Conservation (phyloP, 2,113 vertebrate genomes). For the Actenoides lindsayi region DNA sequence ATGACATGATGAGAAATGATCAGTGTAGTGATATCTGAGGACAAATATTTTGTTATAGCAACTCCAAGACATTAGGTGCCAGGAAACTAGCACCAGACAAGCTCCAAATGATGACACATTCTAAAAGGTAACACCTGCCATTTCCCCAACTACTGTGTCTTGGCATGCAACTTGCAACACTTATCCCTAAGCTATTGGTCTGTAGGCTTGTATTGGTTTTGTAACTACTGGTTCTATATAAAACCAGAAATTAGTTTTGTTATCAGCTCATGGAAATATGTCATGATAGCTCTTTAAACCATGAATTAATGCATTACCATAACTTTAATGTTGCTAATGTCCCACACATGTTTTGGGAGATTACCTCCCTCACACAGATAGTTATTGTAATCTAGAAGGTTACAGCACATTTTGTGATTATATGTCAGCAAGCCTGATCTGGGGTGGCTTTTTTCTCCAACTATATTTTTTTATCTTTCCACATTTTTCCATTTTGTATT, state of each 20-base stretch:
- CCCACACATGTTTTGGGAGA: not conserved
- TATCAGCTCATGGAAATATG: not conserved
- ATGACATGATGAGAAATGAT: constrained; percentile 54
- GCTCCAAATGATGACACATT: not conserved
- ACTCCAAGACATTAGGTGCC: constrained; percentile 30
- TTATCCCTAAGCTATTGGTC: not conserved
- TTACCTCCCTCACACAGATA: not conserved
- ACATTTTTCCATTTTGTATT: not conserved
- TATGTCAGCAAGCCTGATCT: not conserved
- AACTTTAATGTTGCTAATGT: not conserved
- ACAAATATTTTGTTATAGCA: constrained; percentile 53
- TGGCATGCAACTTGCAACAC: not conserved
- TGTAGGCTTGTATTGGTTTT: not conserved
- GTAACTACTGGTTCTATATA: not conserved
- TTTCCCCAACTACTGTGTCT: not conserved
- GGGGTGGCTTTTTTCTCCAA: not conserved
- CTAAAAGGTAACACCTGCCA: not conserved
- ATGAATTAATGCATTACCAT: not conserved
- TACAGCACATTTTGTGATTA: not conserved
- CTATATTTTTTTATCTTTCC: not conserved
- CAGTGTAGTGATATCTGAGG: constrained; percentile 50
- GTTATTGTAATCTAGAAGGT: not conserved
- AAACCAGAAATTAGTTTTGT: not conserved
- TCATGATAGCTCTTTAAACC: not conserved
- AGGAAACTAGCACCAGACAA: constrained; percentile 19